These are phyloP conservation scores for Papilio protenor DNA, from an alignment of 2,888 invertebrate genomes.

Conservation along the genomic window DNA sequence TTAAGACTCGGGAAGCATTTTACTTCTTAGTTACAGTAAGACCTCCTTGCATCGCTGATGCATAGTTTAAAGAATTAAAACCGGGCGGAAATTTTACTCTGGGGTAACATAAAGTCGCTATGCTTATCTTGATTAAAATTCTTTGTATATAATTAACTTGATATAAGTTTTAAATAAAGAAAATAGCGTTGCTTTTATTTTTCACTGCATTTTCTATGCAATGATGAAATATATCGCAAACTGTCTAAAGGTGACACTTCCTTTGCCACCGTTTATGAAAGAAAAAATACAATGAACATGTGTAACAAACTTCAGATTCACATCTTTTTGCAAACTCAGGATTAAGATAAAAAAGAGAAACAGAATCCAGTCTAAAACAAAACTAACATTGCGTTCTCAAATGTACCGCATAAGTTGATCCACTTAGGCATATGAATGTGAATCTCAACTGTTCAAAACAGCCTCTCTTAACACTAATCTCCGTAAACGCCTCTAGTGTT, in stretches of 20 bases:
- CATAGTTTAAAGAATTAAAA: conserved; percentile 50
- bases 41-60: conserved; percentile 47
- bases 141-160: conserved; percentile 23
- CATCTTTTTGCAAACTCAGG: background rate
- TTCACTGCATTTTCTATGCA: background rate
- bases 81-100: conserved; percentile 43
- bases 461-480: conserved; percentile 75
- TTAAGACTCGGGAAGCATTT: conserved; percentile 72
- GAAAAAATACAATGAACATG: no score
- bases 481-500: conserved; percentile 72
- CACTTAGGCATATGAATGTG: conserved; percentile 60
- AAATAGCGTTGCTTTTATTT: background rate
- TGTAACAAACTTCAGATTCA: background rate
- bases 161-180: conserved; percentile 8
- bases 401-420: conserved; percentile 41
- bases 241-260: no score
- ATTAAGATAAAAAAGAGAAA: background rate
- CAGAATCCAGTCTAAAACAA: background rate
- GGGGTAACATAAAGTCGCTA: conserved; percentile 33
- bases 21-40: conserved; percentile 57
- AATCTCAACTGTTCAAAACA: conserved; percentile 70
- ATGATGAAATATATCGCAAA: background rate
- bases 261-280: no score
- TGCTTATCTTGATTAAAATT: conserved; percentile 38
- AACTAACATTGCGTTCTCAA: conserved; percentile 7